Conservation (phyloP, 2,797 vertebrate species). For the Cetoscarus ocellatus region DNA sequence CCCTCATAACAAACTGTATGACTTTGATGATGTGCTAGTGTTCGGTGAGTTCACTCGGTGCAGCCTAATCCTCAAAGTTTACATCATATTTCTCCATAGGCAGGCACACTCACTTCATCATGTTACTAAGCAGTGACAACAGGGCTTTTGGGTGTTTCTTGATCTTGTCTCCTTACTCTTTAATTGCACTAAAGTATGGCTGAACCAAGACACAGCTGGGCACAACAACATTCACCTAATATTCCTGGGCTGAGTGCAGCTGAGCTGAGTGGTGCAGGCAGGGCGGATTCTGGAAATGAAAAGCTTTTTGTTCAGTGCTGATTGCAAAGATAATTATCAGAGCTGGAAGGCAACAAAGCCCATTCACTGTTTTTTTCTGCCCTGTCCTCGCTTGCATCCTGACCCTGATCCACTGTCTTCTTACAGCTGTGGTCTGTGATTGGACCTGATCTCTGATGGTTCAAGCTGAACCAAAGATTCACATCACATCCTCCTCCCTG, state of each 20-base stretch:
- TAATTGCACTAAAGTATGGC: conserved; percentile 57
- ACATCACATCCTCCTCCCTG: conserved; percentile 24
- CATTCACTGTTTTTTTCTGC: conserved; percentile 6
- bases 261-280: conserved; percentile 44
- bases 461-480: conserved; percentile 16
- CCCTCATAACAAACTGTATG: conserved; percentile 14
- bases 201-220: conserved; percentile 62
- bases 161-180: conserved; percentile 61
- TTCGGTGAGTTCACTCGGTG: conserved; percentile 38
- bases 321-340: conserved; percentile 63
- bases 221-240: conserved; percentile 57
- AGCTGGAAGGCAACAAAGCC: conserved; percentile 40
- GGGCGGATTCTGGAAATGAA: conserved; percentile 46
- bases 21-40: conserved; percentile 3
- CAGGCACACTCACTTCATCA: conserved; percentile 71
- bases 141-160: conserved; percentile 66
- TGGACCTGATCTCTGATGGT: conserved; percentile 19
- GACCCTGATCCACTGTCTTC: conserved; percentile 9
- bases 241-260: conserved; percentile 27
- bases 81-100: conserved; percentile 55
- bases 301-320: conserved; percentile 65
- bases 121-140: conserved; percentile 62
- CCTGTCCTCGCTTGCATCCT: conserved; percentile 37
- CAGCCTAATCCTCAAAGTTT: conserved; percentile 48
- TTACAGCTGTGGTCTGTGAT: conserved; percentile 6